Conservation (phyloP, 2,113 vertebrate species). For the Pardalotus punctatus region DNA sequence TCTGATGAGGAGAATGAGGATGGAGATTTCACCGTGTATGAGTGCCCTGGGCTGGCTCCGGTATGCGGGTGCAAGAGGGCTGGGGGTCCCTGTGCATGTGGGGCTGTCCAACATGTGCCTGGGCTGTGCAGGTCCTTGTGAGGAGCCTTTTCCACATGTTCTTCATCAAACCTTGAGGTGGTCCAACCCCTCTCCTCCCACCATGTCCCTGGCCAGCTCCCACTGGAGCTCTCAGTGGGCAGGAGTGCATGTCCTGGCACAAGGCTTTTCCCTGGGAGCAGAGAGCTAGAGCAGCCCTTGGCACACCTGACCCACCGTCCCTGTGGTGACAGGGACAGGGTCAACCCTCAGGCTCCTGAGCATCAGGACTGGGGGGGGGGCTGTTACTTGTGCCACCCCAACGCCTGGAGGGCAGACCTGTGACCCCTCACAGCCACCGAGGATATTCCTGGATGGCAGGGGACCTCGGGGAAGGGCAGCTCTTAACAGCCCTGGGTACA, state of each 20-base stretch:
- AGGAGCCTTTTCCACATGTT: background rate
- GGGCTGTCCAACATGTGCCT: background rate
- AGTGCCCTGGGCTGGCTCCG: conserved; percentile 94
- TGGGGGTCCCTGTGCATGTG: fast-evolving
- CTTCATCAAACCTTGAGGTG: background rate
- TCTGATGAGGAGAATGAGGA: conserved; percentile 94
- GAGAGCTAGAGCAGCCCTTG: background rate
- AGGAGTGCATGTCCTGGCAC: background rate
- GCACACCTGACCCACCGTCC: background rate
- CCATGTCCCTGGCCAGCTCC: background rate
- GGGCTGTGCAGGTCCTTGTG: background rate
- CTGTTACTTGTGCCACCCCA: background rate
- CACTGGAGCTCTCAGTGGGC: background rate
- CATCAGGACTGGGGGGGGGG: fast-evolving
- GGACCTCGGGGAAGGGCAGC: background rate
- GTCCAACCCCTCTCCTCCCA: background rate
- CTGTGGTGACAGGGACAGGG: background rate
- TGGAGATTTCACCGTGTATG: conserved; percentile 94
- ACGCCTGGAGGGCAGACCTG: fast-evolving
- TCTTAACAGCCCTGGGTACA: conserved; percentile 29
- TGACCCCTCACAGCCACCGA: background rate
- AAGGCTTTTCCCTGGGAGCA: background rate
- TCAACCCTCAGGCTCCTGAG: background rate
- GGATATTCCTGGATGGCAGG: background rate
- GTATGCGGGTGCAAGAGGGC: conserved; percentile 52